Base-by-base conservation (phyloP, 1,140 invertebrate species). In the Cydia splendana region DNA sequence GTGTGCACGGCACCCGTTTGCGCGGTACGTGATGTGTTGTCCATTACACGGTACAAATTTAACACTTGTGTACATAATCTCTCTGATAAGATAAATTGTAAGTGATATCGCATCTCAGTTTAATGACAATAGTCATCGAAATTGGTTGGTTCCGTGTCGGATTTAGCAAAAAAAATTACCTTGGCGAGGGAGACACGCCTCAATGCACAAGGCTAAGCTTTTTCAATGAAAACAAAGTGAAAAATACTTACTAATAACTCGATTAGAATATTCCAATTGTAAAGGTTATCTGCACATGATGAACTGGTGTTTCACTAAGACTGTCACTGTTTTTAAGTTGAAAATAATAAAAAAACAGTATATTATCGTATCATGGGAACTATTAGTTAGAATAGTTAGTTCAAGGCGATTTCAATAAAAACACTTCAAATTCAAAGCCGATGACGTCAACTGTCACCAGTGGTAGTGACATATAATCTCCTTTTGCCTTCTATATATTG, bases 41-140 rank as follows among this genome's bases (percentile, higher is more conserved):
- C 87, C 87, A 89, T 91, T 88, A 87, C 85, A 88, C 80, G 82
- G 79, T 82, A 84, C 82, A 78, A 84, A 86, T 84, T 81, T 83
- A 80, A 85, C 90, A 92, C 88, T 92, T 92, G 89, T 90, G 85
- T 88, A 92, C 87, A 91, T 90, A 93, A 88, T 91, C 88, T 89
- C 80, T 76, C 5, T 85, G 91, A 93, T 93, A 93, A 93, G 90
- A 93, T 93, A 91, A 80, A 24, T 34, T 51, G 48, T 53, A 53
- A 30, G 48, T 34, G 73, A 51, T 51, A 74, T 51, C 48, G 73
- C n/a, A 53, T 74, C 73, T 51, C 73, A 51, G 48, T 74, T 42
- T 28, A 13, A 30, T 30, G 48, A 53, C 73, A 74, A 74, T 74
- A 30, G 73, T 30, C 18, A 28, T 24, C 10, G 73, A 28, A 51